Evolutionary conservation across 2,797 vertebrate species (phyloP).

Genomic region (Diceros bicornis): DNA sequence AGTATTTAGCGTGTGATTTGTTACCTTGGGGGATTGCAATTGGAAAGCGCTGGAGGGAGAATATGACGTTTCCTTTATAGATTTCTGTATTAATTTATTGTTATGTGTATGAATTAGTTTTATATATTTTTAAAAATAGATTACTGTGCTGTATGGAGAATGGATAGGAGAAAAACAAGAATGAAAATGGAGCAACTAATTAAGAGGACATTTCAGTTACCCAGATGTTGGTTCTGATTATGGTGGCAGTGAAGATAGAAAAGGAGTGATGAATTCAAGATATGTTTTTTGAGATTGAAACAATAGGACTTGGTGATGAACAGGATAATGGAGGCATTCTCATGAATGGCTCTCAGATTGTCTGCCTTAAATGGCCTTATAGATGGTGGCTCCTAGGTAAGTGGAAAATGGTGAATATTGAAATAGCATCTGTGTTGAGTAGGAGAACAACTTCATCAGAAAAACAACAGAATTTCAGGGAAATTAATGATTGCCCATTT

Average conservation of each 20-base stretch:
- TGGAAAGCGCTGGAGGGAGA: not conserved
- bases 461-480: not conserved
- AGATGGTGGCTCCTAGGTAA: not conserved
- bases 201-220: slow-evolving; percentile 30
- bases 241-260: not conserved
- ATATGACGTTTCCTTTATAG: slow-evolving; percentile 26
- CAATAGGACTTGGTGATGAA: not conserved
- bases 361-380: not conserved
- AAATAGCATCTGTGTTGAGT: not conserved
- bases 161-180: slow-evolving; percentile 45
- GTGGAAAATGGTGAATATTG: not conserved
- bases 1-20: slow-evolving; percentile 9
- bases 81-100: slow-evolving; percentile 22
- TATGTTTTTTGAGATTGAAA: slow-evolving; percentile 25
- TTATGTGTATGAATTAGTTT: slow-evolving; percentile 27
- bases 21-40: not conserved
- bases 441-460: not conserved
- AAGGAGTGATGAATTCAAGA: slow-evolving; percentile 21
- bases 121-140: slow-evolving; percentile 43
- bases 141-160: slow-evolving; percentile 33
- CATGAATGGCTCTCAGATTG: slow-evolving; percentile 32
- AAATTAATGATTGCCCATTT: not conserved
- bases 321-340: not conserved
- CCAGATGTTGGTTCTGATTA: not conserved
- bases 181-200: slow-evolving; percentile 57